These are phyloP conservation scores for Pseudopleuronectes americanus DNA, from an alignment of 2,797 vertebrate genomes.

Conservation along the genomic window DNA sequence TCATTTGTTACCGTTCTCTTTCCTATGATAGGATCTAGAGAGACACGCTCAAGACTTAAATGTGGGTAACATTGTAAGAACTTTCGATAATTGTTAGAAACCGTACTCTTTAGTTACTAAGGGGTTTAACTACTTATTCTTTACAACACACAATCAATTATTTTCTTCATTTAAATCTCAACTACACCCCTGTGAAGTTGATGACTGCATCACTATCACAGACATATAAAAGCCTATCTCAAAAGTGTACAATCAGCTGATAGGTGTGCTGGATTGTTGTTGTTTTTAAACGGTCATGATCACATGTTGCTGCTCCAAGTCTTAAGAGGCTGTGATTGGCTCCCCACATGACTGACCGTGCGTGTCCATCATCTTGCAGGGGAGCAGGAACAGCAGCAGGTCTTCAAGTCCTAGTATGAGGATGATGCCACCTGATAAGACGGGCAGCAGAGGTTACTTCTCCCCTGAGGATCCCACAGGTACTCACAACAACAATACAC, in stretches of 20 bases:
- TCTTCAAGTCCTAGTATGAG: slow-evolving; percentile 97
- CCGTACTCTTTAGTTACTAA: no score
- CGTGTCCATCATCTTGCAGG: slow-evolving; percentile 74
- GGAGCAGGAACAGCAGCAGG: slow-evolving; percentile 94
- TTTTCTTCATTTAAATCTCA: no score
- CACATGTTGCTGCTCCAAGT: no score
- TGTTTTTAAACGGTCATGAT: background rate
- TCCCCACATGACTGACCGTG: background rate
- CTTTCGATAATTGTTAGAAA: background rate
- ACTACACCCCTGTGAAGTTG: no score
- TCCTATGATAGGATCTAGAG: background rate
- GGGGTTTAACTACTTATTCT: no score
- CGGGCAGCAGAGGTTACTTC: slow-evolving; percentile 87
- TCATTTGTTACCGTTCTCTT: background rate
- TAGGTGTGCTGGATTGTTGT: background rate
- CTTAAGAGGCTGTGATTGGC: background rate
- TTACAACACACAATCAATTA: no score
- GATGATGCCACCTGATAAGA: slow-evolving; percentile 95
- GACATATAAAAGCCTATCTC: no score
- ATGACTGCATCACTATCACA: no score
- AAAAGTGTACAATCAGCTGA: background rate
- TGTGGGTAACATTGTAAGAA: background rate
- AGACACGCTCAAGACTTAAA: background rate
- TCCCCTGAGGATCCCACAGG: slow-evolving; percentile 91
- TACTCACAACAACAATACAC: slow-evolving; percentile 46